phyloP scores from a whole-genome alignment of 2,797 vertebrate genomes.

The Hemibagrus guttatus region DNA sequence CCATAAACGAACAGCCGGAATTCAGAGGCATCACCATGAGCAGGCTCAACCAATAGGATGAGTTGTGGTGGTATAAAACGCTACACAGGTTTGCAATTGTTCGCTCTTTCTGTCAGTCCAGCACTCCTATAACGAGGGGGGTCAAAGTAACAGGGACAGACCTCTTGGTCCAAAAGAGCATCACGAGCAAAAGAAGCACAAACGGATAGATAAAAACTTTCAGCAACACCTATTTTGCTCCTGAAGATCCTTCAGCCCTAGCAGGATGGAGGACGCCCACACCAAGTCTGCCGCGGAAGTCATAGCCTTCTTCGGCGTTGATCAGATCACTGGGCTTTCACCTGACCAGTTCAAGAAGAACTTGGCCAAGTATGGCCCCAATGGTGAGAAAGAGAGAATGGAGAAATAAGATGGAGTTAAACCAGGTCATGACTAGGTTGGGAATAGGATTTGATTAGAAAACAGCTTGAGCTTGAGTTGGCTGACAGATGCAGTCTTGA shows the following conservation, averaged over 20 bases:
- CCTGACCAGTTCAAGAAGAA: constrained; percentile 87
- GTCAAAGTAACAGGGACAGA: constrained; percentile 59
- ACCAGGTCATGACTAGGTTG: background rate
- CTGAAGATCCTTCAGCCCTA: constrained; percentile 68
- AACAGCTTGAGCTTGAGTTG: background rate
- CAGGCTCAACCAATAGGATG: constrained; percentile 68
- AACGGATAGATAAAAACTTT: constrained; percentile 63
- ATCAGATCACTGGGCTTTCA: constrained; percentile 76
- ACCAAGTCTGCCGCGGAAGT: constrained; percentile 77
- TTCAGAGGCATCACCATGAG: constrained; percentile 65
- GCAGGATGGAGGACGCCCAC: constrained; percentile 86
- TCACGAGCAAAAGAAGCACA: constrained; percentile 53
- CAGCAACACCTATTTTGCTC: constrained; percentile 53
- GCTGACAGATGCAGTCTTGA: background rate
- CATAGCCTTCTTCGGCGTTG: constrained; percentile 83
- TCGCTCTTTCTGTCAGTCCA: constrained; percentile 83
- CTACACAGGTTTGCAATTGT: constrained; percentile 61
- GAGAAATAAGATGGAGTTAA: background rate
- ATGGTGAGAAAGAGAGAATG: constrained; percentile 78
- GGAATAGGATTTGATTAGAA: background rate
- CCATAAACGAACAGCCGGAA: constrained; percentile 62
- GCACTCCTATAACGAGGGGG: constrained; percentile 74
- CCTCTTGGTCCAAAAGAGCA: constrained; percentile 62
- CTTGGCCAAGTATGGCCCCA: constrained; percentile 84
- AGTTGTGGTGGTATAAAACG: constrained; percentile 71